phyloP scores from a whole-genome alignment of 2,888 invertebrate species.

The Ochropleura leucogaster region DNA sequence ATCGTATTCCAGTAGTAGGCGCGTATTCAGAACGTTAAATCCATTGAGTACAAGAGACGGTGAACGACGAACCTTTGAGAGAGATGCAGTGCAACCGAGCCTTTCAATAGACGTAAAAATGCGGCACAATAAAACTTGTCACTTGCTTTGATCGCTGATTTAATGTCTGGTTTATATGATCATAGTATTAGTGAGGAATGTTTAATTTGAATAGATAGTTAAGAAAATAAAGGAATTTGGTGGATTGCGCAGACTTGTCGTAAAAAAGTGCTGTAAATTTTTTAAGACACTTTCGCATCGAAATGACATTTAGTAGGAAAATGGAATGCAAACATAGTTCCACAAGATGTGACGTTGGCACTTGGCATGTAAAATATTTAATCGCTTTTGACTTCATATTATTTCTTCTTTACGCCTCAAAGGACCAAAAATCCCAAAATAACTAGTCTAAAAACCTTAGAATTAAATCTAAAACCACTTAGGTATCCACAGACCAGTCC shows the following conservation, averaged over 20 bases:
- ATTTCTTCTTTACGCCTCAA: background rate
- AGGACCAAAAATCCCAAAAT: background rate
- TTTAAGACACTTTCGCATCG: background rate
- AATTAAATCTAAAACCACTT: constrained; percentile 14
- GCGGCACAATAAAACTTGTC: constrained; percentile 64
- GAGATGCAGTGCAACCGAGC: constrained; percentile 70
- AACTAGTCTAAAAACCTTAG: background rate
- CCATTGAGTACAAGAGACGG: constrained; percentile 52
- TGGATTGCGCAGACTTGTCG: background rate
- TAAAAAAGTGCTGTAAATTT: too few relatives aligned
- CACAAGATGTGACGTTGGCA: too few relatives aligned
- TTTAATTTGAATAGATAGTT: background rate
- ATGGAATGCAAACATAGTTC: too few relatives aligned
- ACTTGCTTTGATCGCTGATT: constrained; percentile 41
- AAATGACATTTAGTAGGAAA: background rate
- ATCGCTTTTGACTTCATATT: background rate
- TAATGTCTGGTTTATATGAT: constrained; percentile 15
- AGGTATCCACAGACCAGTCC: background rate
- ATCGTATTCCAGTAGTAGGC: constrained; percentile 47
- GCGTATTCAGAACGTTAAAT: constrained; percentile 43
- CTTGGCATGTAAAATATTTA: background rate
- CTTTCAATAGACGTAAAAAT: constrained; percentile 67
- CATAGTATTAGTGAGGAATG: constrained; percentile 8
- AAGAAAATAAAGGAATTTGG: too few relatives aligned
- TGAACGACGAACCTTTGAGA: constrained; percentile 70